Evolutionary conservation across 2,113 vertebrate genomes (phyloP).

Genomic region (Mastomys coucha): DNA sequence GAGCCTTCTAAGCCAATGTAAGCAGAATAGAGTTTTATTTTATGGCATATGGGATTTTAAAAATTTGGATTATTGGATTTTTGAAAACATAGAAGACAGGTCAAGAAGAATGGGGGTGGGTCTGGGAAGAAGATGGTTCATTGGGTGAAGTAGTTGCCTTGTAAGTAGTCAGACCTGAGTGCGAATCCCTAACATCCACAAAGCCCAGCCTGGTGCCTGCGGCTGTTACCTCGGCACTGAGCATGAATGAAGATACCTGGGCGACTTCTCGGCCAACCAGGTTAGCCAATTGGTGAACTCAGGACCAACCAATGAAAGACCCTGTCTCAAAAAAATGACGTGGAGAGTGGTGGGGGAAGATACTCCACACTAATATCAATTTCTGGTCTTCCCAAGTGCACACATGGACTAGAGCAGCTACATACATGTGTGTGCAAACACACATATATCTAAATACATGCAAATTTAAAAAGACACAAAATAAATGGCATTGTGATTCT

Average conservation of each 20-base stretch:
- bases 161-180: not conserved
- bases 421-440: not conserved
- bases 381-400: not conserved
- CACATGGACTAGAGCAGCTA: too few relatives aligned
- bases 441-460: too few relatives aligned
- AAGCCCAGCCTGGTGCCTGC: not conserved
- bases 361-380: not conserved
- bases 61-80: constrained; percentile 19
- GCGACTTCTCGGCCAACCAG: not conserved
- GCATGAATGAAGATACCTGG: not conserved
- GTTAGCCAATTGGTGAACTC: not conserved
- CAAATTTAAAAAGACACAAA: not conserved
- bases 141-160: not conserved
- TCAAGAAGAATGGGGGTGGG: not conserved
- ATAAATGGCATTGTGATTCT: not conserved
- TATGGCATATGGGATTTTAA: not conserved
- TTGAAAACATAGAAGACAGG: not conserved
- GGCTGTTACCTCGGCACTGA: not conserved
- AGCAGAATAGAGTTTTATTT: constrained; percentile 25
- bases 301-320: too few relatives aligned
- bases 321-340: too few relatives aligned
- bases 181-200: not conserved
- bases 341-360: not conserved
- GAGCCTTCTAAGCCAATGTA: not conserved
- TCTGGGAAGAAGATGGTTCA: not conserved